Percentiles rank a stretch among this genome's conserved stretches.
phyloP scores from a whole-genome alignment of 2,113 vertebrate species.

The Lipotes vexillifer region DNA sequence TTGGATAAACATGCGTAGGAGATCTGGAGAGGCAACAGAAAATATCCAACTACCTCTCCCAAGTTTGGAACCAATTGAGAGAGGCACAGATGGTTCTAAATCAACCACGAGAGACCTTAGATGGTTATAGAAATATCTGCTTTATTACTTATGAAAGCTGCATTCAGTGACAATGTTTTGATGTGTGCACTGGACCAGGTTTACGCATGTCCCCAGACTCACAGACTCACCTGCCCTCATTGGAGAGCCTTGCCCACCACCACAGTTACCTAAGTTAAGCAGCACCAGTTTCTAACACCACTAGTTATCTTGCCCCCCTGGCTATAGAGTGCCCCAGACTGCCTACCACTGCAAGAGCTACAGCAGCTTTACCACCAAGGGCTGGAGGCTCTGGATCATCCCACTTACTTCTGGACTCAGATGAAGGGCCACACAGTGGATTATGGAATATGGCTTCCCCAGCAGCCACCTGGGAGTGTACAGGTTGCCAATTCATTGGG shows the following conservation, averaged over 20 bases:
- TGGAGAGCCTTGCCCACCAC: too few relatives aligned
- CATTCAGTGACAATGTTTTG: not conserved
- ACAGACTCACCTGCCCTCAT: not conserved
- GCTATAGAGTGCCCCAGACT: not conserved
- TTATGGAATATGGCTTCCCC: not conserved
- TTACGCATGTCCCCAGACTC: not conserved
- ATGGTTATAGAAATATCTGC: not conserved
- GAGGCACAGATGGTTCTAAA: not conserved
- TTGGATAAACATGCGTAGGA: not conserved
- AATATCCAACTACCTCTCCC: not conserved
- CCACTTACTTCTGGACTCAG: not conserved
- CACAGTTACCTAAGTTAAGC: not conserved
- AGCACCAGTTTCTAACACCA: not conserved
- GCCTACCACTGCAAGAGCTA: too few relatives aligned
- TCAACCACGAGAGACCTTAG: not conserved
- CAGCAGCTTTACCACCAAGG: not conserved
- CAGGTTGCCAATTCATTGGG: not conserved
- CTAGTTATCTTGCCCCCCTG: not conserved
- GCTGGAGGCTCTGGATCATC: not conserved
- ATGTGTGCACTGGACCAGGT: not conserved
- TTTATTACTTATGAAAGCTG: not conserved
- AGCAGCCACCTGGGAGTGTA: not conserved
- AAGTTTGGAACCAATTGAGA: not conserved
- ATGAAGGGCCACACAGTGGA: not conserved
- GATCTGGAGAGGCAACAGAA: not conserved